Evolutionary conservation across 2,797 vertebrate species (phyloP).

Genomic region (Parotocinclus haroldoi): DNA sequence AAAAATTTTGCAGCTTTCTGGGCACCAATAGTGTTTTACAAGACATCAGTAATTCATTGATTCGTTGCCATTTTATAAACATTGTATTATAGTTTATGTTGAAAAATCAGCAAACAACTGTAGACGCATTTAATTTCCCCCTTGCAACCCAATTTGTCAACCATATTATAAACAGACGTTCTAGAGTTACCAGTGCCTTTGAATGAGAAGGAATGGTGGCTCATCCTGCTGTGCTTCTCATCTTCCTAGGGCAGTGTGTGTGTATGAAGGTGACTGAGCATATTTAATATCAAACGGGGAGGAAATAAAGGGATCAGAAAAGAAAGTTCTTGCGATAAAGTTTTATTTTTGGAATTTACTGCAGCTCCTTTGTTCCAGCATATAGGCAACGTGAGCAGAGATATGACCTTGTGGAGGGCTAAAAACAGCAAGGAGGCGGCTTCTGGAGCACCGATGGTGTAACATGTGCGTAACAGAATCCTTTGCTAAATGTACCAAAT

Average conservation of each 20-base stretch:
- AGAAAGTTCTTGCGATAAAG: slow-evolving; percentile 10
- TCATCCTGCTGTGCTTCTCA: background rate
- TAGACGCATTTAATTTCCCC: too few species aligned
- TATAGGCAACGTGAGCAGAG: slow-evolving; percentile 23
- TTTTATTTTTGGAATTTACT: slow-evolving; percentile 34
- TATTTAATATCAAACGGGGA: background rate
- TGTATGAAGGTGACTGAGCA: background rate
- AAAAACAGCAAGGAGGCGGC: slow-evolving; percentile 50
- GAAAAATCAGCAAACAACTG: too few species aligned
- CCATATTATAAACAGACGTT: too few species aligned
- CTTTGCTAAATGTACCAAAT: slow-evolving; percentile 13
- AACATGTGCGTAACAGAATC: slow-evolving; percentile 37
- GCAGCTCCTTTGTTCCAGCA: slow-evolving; percentile 27
- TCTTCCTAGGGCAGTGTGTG: background rate
- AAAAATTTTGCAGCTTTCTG: too few species aligned
- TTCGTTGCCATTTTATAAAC: too few species aligned
- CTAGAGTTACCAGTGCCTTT: too few species aligned
- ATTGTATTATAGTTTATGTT: too few species aligned
- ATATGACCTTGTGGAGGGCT: slow-evolving; percentile 37
- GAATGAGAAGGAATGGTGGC: background rate
- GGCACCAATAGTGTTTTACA: too few species aligned
- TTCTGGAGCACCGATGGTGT: slow-evolving; percentile 14
- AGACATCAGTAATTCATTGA: too few species aligned
- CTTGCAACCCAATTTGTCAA: too few species aligned
- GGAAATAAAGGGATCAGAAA: background rate